Evolutionary conservation across 2,888 invertebrate species (phyloP), one percentile per base, ranked within the genome.

Genomic region (Brachypalpus laphriformis): DNA sequence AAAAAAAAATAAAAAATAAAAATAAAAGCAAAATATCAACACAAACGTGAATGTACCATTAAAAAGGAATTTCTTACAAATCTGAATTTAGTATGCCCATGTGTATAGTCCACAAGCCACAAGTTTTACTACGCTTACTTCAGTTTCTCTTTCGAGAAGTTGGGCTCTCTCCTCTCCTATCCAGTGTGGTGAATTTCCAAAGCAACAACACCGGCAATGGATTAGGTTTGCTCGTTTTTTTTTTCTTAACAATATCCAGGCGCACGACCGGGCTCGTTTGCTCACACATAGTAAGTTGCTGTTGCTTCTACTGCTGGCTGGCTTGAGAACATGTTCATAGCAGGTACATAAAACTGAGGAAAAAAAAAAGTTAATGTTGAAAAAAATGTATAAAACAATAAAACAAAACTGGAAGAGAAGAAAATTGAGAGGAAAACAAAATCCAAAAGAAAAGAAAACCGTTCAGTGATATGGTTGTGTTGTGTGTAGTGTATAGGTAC

Each of bases 21-120:
- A 9, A 45, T 6, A 56, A 70, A 37, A n/a, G 45, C 16, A 34
- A 66, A 65, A 49, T 16, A 56, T 2, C 31, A 47, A n/a, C 37
- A 65, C 65, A 71, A 80, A 66, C 81, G 75, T 75, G 75, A 85
- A 81, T 45, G 75, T 71, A 56, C 75, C 81, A 81, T 81, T 81
- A 85, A 85, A 85, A 71, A 72, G 85, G 85, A 85, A 85, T 85
- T 85, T 81, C 81, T 85, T 85, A 85, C 85, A 85, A 85, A 70
- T 81, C 85, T 68, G 66, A 81, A 85, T 85, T 81, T 71, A 81
- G 74, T 80, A 47, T 71, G 66, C 34, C 85, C 85, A 80, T 85
- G 80, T 80, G 80, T 85, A 65, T 63, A 20, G n/a, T 78, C 63
- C 56, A 77, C 82, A 72, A 66, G 65, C 49, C 77, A 22, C 78